Percentiles rank a stretch among this genome's conserved stretches.
These are phyloP conservation scores for Smittia sp. DNA, from an alignment of 2,888 invertebrate species.

Conservation along the genomic window DNA sequence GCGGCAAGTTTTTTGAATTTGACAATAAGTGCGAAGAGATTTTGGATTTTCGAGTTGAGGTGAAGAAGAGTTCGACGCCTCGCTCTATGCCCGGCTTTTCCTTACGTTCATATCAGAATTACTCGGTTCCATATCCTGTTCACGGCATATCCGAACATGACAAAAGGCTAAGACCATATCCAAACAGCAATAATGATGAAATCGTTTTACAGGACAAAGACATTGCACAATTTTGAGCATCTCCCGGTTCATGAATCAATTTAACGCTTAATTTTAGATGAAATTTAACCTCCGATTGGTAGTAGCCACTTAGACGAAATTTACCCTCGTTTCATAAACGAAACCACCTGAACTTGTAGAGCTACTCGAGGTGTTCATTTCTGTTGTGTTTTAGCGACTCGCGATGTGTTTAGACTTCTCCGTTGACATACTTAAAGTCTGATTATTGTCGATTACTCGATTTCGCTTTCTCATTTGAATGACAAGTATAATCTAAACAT, in stretches of 20 bases:
- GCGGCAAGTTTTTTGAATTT: constrained; percentile 9
- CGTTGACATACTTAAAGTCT: constrained; percentile 32
- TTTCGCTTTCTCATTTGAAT: background rate
- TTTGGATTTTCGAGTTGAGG: constrained; percentile 17
- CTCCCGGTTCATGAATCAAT: background rate
- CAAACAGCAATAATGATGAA: constrained; percentile 26
- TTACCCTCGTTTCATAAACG: background rate
- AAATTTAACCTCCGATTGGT: background rate
- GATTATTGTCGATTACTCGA: constrained; percentile 33
- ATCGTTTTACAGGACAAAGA: constrained; percentile 31
- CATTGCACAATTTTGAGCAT: constrained; percentile 23
- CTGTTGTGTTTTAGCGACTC: too few relatives aligned
- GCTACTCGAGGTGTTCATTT: too few relatives aligned
- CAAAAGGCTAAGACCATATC: background rate
- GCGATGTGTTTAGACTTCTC: background rate
- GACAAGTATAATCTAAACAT: background rate
- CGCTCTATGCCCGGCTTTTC: too few relatives aligned
- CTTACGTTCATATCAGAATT: background rate
- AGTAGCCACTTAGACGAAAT: background rate
- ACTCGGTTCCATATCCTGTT: background rate
- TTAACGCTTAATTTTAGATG: background rate
- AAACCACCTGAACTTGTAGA: too few relatives aligned
- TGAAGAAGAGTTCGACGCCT: too few relatives aligned
- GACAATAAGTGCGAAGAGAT: constrained; percentile 19
- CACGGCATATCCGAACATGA: constrained; percentile 17